Evolutionary conservation across 2,888 invertebrate species (phyloP), one percentile per base, ranked within the genome.

Genomic region (Balanococcus diminutus): DNA sequence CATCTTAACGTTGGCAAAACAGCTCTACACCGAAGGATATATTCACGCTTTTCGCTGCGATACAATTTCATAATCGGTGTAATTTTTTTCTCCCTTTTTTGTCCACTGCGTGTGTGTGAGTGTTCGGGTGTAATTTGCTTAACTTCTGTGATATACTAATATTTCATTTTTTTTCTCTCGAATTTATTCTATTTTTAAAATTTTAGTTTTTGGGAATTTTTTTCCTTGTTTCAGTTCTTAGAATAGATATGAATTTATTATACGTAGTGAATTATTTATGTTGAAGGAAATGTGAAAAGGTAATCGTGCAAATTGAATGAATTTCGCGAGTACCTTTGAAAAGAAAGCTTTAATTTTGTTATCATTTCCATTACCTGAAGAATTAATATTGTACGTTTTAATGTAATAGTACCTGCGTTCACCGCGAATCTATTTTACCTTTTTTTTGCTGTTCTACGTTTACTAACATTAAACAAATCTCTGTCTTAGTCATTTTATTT

Each of bases 1-100:
- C 86, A 89, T 92, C 79, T 90, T 90, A 51, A 89, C 89, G 36
- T 89, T 92, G n/a, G 90, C 91, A 0, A 90, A 90, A 86, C 91
- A 92, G 88, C 90, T 92, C 87, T 92, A 92, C 88, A 90, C 88
- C 0, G 89, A 89, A 82, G 86, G 87, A 79, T 88, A 87, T 86
- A 87, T 88, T 25, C 88, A 88, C n/a, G 87, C 87, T 61, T 85
- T 87, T 72, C 86, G 28, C 9, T 67, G 51, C 36, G 72, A 87
- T 31, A 67, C 42, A 14, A 36, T 39, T 67, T 36, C 42, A 67
- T 25, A 67, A 84, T 39, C 14, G 19, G 1, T 51, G n/a, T 22
- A 16, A 67, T 14, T 31, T 16, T n/a, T 36, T 9, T 3, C 9
- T n/a, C 19, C 14, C 25, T 56, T 56, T n/a, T 22, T 4, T 56